Evolutionary conservation across 2,113 vertebrate species (phyloP).

Genomic region (Motacilla alba): DNA sequence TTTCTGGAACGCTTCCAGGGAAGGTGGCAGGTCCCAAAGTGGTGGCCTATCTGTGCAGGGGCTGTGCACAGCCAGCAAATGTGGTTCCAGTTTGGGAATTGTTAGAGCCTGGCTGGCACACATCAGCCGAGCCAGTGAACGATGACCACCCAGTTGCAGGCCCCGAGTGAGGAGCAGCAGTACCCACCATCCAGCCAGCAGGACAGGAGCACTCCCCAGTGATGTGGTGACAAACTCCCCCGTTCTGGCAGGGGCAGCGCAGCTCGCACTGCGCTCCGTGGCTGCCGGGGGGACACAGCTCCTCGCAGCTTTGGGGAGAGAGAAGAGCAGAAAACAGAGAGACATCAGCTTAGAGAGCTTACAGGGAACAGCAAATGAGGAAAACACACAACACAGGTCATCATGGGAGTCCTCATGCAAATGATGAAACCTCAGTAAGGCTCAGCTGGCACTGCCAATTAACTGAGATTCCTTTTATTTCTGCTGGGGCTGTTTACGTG

Average conservation of each 20-base stretch:
- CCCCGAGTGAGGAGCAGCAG: background rate
- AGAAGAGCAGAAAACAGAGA: background rate
- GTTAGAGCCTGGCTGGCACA: background rate
- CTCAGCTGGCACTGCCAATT: background rate
- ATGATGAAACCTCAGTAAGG: background rate
- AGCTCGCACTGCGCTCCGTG: conserved; percentile 94
- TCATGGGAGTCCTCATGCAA: background rate
- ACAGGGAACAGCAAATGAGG: background rate
- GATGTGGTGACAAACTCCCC: conserved; percentile 94
- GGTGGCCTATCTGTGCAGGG: background rate
- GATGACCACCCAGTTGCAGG: background rate
- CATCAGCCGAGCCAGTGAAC: background rate
- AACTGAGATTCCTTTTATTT: background rate
- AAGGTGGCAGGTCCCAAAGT: background rate
- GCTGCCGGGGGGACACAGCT: conserved; percentile 91
- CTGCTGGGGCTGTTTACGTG: background rate
- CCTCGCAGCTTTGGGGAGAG: conserved; percentile 83
- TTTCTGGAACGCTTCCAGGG: background rate
- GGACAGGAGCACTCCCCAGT: conserved; percentile 94
- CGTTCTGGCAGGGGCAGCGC: conserved; percentile 96
- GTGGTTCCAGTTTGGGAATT: background rate
- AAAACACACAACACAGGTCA: background rate
- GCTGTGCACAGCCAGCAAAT: background rate
- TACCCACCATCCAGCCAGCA: conserved; percentile 91
- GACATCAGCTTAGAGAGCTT: background rate